Conservation (phyloP, 2,113 vertebrate species). For the Lates calcarifer region DNA sequence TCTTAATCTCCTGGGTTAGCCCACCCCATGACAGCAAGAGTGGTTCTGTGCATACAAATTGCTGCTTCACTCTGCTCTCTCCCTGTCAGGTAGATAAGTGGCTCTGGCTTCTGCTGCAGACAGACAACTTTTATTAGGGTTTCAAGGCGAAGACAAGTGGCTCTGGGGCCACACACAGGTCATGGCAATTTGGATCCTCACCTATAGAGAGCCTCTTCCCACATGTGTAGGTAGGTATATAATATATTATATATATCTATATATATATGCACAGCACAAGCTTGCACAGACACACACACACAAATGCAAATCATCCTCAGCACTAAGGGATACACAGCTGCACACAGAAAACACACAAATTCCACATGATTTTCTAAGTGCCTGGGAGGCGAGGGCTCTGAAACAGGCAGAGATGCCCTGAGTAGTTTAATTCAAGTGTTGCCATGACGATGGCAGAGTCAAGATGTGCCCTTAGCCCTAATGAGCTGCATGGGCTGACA, state of each 20-base stretch:
- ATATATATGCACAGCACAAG: not conserved
- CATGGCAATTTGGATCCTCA: constrained; percentile 33
- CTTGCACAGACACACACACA: not conserved
- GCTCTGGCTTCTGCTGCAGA: constrained; percentile 45
- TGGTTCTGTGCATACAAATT: constrained; percentile 74
- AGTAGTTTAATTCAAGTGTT: constrained; percentile 62
- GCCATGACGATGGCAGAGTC: constrained; percentile 68
- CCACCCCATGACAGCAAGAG: constrained; percentile 68
- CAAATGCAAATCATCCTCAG: not conserved
- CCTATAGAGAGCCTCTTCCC: constrained; percentile 18
- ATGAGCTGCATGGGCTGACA: constrained; percentile 62
- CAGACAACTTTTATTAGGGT: constrained; percentile 57
- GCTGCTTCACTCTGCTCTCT: constrained; percentile 44
- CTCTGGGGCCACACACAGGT: constrained; percentile 46
- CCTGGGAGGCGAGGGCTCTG: constrained; percentile 15
- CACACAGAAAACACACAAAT: constrained; percentile 12
- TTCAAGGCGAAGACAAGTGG: constrained; percentile 50
- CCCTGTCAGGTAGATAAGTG: constrained; percentile 61
- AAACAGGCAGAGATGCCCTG: constrained; percentile 40
- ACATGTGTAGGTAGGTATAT: not conserved
- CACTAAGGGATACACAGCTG: not conserved
- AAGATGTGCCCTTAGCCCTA: constrained; percentile 62
- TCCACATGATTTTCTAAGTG: constrained; percentile 40
- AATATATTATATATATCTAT: not conserved
- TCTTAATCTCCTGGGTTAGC: constrained; percentile 78